Evolutionary conservation across 2,797 vertebrate genomes (phyloP).

Genomic region (Alosa sapidissima): DNA sequence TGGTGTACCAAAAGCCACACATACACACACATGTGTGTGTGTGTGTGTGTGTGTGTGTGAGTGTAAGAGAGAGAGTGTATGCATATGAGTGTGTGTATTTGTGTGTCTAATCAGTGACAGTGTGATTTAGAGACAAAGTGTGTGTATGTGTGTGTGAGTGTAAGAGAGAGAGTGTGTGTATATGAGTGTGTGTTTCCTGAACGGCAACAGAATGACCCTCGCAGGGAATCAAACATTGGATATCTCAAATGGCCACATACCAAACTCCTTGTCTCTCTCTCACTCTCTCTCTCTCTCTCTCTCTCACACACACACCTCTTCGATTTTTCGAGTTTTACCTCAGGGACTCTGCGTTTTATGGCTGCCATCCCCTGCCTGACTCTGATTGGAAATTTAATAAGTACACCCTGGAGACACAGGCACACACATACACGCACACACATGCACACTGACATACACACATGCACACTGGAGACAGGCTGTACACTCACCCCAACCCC

Average conservation of each 20-base stretch:
- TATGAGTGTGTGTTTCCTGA: background rate
- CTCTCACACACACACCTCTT: background rate
- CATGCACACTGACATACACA: background rate
- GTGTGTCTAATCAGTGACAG: no score
- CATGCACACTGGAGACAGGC: background rate
- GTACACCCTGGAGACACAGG: conserved; percentile 36
- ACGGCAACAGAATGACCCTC: background rate
- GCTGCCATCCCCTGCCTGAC: conserved; percentile 48
- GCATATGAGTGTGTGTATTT: no score
- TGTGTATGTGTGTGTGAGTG: background rate
- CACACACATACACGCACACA: background rate
- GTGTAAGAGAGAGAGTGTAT: background rate
- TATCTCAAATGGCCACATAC: background rate
- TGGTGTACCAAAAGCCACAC: conserved; percentile 8
- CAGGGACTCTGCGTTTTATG: conserved; percentile 52
- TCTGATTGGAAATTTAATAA: conserved; percentile 58
- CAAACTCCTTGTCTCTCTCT: conserved; percentile 23
- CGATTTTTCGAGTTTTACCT: conserved; percentile 30
- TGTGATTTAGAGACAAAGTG: background rate
- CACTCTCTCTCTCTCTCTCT: conserved; percentile 29
- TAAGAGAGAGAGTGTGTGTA: background rate
- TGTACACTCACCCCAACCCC: no score
- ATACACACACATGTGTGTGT: background rate
- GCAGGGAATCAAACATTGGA: background rate
- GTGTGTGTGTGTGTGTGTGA: background rate